Percentiles rank a stretch among this genome's conserved stretches.
Evolutionary conservation across 2,113 vertebrate species (phyloP).

Genomic region (Phalacrocorax brasilianus): DNA sequence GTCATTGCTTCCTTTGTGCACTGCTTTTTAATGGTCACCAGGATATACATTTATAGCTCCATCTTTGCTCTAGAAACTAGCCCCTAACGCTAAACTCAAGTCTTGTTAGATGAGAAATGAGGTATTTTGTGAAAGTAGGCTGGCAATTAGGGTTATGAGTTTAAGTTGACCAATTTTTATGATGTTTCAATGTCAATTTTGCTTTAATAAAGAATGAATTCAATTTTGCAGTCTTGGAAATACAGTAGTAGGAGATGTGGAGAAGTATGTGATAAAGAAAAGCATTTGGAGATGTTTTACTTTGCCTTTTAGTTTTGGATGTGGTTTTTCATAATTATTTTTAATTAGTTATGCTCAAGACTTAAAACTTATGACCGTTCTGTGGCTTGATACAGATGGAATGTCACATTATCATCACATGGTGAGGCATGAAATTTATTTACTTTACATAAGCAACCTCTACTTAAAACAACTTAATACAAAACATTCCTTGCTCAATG

Average conservation of each 20-base stretch:
- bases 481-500: conserved; percentile 77
- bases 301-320: conserved; percentile 76
- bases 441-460: conserved; percentile 81
- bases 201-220: not conserved
- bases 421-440: conserved; percentile 91
- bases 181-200: not conserved
- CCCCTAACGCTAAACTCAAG: not conserved
- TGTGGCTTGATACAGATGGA: conserved; percentile 76
- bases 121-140: not conserved
- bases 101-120: not conserved
- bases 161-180: not conserved
- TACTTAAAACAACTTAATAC: conserved; percentile 84
- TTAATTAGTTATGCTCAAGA: conserved; percentile 88
- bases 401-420: conserved; percentile 98
- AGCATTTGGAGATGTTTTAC: not conserved
- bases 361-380: conserved; percentile 78
- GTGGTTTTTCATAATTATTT: conserved; percentile 89
- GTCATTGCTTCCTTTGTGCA: not conserved
- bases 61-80: not conserved
- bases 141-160: not conserved
- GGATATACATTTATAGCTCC: not conserved
- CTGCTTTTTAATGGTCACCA: not conserved
- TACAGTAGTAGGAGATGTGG: not conserved
- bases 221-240: not conserved
- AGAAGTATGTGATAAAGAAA: not conserved